Conservation (phyloP, 2,113 vertebrate species). For the Sturnus vulgaris region DNA sequence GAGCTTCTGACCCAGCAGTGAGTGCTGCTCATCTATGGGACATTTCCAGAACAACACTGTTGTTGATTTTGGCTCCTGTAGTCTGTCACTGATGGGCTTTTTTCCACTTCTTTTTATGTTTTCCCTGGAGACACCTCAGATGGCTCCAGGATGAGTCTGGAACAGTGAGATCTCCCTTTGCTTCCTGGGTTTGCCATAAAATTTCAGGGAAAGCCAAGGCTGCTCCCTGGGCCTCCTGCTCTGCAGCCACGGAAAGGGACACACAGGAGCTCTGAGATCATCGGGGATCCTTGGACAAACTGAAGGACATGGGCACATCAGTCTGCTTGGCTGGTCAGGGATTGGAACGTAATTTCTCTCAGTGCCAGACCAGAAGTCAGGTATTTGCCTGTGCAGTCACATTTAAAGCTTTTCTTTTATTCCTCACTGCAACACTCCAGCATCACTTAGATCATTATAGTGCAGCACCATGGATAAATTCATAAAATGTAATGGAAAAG, state of each 20-base stretch:
- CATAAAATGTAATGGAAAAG: background rate
- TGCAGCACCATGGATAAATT: background rate
- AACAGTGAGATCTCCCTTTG: accelerated
- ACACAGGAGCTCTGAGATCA: background rate
- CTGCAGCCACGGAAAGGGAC: background rate
- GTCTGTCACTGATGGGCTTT: background rate
- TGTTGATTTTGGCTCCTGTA: background rate
- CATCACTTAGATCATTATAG: background rate
- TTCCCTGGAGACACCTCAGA: background rate
- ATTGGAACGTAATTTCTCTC: background rate
- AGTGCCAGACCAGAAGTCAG: background rate
- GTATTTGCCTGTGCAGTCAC: background rate
- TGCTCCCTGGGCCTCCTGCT: background rate
- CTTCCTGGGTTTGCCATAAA: background rate
- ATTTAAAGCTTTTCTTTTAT: background rate
- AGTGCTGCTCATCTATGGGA: background rate
- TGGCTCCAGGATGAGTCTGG: background rate
- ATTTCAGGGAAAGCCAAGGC: background rate
- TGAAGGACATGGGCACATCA: accelerated
- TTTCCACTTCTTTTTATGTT: background rate
- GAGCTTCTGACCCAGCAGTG: background rate
- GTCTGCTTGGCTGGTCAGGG: background rate
- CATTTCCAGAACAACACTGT: background rate
- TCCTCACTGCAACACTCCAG: background rate
- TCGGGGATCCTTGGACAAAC: background rate